Conservation (phyloP, 2,797 vertebrate genomes). For the Moxostoma hubbsi region DNA sequence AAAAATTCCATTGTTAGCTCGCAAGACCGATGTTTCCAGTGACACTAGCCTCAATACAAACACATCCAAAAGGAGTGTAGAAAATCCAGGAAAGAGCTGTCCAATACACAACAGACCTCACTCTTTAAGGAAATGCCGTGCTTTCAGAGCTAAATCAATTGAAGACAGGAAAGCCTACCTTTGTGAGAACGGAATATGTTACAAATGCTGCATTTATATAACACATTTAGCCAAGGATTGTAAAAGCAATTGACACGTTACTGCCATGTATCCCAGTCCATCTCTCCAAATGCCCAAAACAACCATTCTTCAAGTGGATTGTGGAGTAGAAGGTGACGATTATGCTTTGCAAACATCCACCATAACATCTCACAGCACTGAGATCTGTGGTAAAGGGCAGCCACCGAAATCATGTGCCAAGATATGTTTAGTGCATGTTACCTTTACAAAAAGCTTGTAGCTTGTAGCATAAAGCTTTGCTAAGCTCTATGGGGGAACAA, state of each 20-base stretch:
- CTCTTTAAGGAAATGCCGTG: neutral
- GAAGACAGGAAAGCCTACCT: conserved; percentile 32
- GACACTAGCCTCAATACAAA: too few species aligned
- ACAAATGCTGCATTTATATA: conserved; percentile 12
- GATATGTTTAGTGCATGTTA: conserved; percentile 39
- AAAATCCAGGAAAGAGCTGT: too few species aligned
- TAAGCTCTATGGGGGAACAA: too few species aligned
- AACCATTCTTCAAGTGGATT: neutral
- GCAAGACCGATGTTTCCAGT: too few species aligned
- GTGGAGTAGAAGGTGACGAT: conserved; percentile 6
- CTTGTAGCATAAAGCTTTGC: too few species aligned
- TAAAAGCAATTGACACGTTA: conserved; percentile 24
- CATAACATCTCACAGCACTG: conserved; percentile 38
- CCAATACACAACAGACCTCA: too few species aligned
- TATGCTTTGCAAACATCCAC: neutral
- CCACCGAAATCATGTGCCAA: conserved; percentile 41
- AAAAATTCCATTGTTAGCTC: too few species aligned
- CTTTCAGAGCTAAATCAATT: conserved; percentile 37
- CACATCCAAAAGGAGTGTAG: too few species aligned
- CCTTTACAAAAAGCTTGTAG: too few species aligned
- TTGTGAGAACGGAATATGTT: conserved; percentile 34
- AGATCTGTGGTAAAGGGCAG: conserved; percentile 29
- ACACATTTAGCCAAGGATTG: conserved; percentile 39
- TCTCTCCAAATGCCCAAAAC: neutral
- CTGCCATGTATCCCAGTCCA: conserved; percentile 36